These are phyloP conservation scores for Ophioninae sp. DNA, from an alignment of 2,888 invertebrate genomes.

Conservation along the genomic window DNA sequence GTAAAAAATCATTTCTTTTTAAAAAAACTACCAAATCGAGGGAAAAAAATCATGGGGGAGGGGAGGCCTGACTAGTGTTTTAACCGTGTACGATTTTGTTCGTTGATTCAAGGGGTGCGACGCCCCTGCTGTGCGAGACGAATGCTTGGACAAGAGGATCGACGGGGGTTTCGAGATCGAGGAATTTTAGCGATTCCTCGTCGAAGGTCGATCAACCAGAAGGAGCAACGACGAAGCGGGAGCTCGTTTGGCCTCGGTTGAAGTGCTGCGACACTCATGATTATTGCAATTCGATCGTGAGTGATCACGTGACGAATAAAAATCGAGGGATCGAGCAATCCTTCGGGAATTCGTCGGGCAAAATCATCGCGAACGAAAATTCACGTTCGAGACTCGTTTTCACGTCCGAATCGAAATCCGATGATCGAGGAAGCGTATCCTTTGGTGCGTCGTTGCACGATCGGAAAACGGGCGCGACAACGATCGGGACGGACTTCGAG, in stretches of 20 bases:
- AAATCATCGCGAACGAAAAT: slow-evolving; percentile 21
- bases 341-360: slow-evolving; percentile 14
- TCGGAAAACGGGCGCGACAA: slow-evolving; percentile 37
- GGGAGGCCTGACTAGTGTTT: too few relatives aligned
- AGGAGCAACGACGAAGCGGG: slow-evolving; percentile 60
- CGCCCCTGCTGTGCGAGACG: slow-evolving; percentile 74
- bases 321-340: slow-evolving; percentile 34
- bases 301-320: slow-evolving; percentile 37
- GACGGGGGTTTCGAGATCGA: slow-evolving; percentile 58
- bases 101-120: slow-evolving; percentile 67
- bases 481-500: slow-evolving; percentile 37
- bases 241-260: slow-evolving; percentile 70
- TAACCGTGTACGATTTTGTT: not conserved
- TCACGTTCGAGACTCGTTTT: slow-evolving; percentile 2
- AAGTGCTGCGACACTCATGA: slow-evolving; percentile 74
- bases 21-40: too few relatives aligned
- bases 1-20: too few relatives aligned
- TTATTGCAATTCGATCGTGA: slow-evolving; percentile 72
- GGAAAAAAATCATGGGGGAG: too few relatives aligned
- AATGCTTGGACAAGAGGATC: slow-evolving; percentile 71
- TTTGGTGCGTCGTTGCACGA: slow-evolving; percentile 34
- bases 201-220: slow-evolving; percentile 27
- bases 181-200: slow-evolving; percentile 26
- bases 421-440: slow-evolving; percentile 38
- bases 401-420: slow-evolving; percentile 10